phyloP scores from a whole-genome alignment of 1,140 invertebrate genomes.

The Diprion similis region DNA sequence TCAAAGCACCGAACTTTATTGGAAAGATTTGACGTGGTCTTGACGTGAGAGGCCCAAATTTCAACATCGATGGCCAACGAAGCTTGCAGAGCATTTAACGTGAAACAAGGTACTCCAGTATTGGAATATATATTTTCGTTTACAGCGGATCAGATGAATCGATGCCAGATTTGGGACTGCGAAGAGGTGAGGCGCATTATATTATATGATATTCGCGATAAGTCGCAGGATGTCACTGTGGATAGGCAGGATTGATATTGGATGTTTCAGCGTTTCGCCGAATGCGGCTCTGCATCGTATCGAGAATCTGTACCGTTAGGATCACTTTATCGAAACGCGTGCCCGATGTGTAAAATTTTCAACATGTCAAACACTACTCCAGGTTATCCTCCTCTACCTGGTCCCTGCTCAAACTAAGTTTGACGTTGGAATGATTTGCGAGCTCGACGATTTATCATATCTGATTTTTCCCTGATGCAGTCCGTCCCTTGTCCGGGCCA shows the following conservation, averaged over 20 bases:
- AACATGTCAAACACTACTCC: neutral
- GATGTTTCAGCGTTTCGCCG: neutral
- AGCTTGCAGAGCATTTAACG: too few relatives aligned
- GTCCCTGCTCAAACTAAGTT: too few relatives aligned
- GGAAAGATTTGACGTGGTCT: too few relatives aligned
- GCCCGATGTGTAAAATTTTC: neutral
- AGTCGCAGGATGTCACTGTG: neutral
- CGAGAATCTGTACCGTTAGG: neutral
- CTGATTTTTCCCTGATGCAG: too few relatives aligned
- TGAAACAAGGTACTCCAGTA: too few relatives aligned
- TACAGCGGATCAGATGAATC: neutral
- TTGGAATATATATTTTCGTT: too few relatives aligned
- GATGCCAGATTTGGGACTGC: neutral
- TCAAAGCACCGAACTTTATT: too few relatives aligned
- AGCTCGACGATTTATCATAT: too few relatives aligned
- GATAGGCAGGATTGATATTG: neutral
- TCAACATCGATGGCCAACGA: too few relatives aligned
- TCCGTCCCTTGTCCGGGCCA: too few relatives aligned
- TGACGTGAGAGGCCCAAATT: too few relatives aligned
- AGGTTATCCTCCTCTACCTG: neutral
- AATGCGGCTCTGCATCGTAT: neutral
- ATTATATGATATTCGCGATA: neutral
- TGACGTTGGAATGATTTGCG: too few relatives aligned
- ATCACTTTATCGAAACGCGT: neutral
- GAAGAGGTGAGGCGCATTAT: neutral